Evolutionary conservation across 2,113 vertebrate species (phyloP), one percentile per base, ranked within the genome.

Genomic region (Xenopus borealis): DNA sequence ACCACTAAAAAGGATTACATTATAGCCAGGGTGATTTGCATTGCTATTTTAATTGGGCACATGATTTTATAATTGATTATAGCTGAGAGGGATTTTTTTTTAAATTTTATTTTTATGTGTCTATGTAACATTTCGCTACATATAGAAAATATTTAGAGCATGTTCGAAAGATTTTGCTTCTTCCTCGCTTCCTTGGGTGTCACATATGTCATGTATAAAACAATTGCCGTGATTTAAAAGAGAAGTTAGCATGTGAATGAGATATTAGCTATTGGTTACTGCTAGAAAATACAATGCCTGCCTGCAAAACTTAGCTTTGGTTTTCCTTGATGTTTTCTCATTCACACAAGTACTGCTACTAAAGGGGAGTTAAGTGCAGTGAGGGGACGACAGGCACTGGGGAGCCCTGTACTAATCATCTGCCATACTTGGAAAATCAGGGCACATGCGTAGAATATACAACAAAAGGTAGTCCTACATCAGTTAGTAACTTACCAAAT

Each of bases 41-140:
- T 16, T 2, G 18, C 71, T 50, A 18, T 11, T 57, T 62, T 10
- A 79, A 47, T 1, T 10, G 64, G 75, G 55, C 52, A 19, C 16
- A 74, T 66, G 59, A 46, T 44, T 72, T 70, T 69, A 75, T 75
- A 75, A 75, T 75, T 75, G 65, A 33, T 55, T 62, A 14, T 16
- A 44, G 72, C 72, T 75, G 53, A 47, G 19, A 53, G 44, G 45
- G 44, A 59, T n/a, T 50, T 66, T 67, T 50, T 53, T 33, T 73
- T 19, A 46, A 16, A 55, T 55, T 55, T 55, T 55, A n/a, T 55
- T 55, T 55, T n/a, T 55, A n/a, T 55, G 53, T 55, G 53, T 18
- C 12, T 55, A n/a, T 55, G 58, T 27, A 23, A 61, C 58, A 61
- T 61, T 55, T 55, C 6, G 53, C 53, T 4, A 9, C 8, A 40